Percentiles rank a stretch among this genome's conserved stretches.
These are phyloP conservation scores for Drosophila suboccidentalis DNA, from an alignment of 2,888 invertebrate genomes.

Conservation along the genomic window DNA sequence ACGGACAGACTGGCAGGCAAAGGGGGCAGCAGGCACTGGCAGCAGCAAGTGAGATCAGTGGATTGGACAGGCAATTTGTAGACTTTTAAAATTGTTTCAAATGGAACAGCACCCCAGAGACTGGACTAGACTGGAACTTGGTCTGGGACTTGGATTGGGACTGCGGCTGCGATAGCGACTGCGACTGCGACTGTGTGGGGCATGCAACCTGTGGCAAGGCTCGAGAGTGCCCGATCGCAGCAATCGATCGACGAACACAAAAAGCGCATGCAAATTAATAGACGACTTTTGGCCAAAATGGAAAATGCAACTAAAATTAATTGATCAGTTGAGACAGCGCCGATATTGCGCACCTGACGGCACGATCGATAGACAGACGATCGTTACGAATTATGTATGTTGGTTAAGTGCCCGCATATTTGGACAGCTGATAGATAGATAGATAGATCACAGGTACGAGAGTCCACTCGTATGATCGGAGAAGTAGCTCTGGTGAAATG, in stretches of 20 bases:
- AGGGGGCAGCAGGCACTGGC: conserved; percentile 3
- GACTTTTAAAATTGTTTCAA: conserved; percentile 77
- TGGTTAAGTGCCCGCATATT: conserved; percentile 71
- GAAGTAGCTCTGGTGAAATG: conserved; percentile 57
- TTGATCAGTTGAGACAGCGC: conserved; percentile 73
- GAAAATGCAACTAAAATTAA: conserved; percentile 72
- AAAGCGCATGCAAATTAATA: conserved; percentile 78
- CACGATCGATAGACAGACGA: conserved; percentile 58
- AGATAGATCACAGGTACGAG: not conserved
- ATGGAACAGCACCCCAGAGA: conserved; percentile 47
- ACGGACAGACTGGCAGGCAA: conserved; percentile 6
- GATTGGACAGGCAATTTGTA: conserved; percentile 80
- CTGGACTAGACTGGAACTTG: conserved; percentile 39
- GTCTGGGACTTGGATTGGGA: conserved; percentile 11
- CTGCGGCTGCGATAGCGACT: not conserved
- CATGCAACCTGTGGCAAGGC: conserved; percentile 66
- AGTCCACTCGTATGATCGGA: not conserved
- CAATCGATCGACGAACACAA: conserved; percentile 57
- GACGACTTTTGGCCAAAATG: conserved; percentile 65
- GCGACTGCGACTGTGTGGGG: conserved; percentile 9
- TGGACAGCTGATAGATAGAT: conserved; percentile 52
- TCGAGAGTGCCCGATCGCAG: conserved; percentile 12
- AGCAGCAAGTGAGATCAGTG: conserved; percentile 45
- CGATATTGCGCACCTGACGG: conserved; percentile 61
- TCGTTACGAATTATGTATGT: conserved; percentile 63